Evolutionary conservation across 2,797 vertebrate species (phyloP).

Genomic region (Halcyon leucocephala): DNA sequence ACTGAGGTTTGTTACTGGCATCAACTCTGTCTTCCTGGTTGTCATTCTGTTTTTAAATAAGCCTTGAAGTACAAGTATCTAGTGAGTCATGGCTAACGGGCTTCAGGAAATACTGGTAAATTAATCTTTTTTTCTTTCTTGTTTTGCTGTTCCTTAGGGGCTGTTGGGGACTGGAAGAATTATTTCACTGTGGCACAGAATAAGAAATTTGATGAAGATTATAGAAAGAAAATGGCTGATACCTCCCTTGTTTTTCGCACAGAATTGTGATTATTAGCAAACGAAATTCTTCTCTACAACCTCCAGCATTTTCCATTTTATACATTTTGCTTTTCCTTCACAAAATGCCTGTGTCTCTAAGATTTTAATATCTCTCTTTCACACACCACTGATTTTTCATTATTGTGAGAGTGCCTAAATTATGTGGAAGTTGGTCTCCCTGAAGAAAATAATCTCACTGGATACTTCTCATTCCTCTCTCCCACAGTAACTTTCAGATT

Average conservation of each 20-base stretch:
- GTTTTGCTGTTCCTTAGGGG: constrained; percentile 57
- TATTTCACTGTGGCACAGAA: constrained; percentile 80
- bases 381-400: background rate
- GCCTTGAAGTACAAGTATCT: background rate
- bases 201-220: constrained; percentile 76
- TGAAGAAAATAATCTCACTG: background rate
- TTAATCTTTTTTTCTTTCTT: background rate
- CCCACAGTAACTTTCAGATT: background rate
- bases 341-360: background rate
- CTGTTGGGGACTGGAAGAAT: constrained; percentile 80
- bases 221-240: constrained; percentile 74
- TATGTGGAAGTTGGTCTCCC: background rate
- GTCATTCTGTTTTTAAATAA: background rate
- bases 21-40: background rate
- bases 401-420: background rate
- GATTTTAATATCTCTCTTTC: background rate
- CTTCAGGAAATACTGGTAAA: background rate
- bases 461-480: background rate
- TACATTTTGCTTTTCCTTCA: background rate
- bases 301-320: background rate
- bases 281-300: background rate
- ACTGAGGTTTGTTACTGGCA: background rate
- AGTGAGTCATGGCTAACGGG: background rate
- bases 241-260: constrained; percentile 66
- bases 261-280: constrained; percentile 61